Conservation (phyloP, 2,113 vertebrate genomes). For the Progne subis region DNA sequence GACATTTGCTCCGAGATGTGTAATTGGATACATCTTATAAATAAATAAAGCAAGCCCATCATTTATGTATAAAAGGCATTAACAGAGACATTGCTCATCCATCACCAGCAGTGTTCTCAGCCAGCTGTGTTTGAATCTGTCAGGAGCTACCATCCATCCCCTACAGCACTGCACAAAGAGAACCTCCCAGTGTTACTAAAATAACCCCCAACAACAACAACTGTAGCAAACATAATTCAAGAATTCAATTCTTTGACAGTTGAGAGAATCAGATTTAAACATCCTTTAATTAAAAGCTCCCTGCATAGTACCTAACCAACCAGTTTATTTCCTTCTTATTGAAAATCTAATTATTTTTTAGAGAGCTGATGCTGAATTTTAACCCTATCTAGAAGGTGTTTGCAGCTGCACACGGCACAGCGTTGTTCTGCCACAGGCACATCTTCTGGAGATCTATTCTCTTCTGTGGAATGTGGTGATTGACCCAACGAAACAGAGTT, state of each 20-base stretch:
- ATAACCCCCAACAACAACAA: not conserved
- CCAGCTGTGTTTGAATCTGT: constrained; percentile 34
- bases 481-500: not conserved
- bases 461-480: not conserved
- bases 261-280: constrained; percentile 36
- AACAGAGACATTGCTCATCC: constrained; percentile 55
- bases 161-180: constrained; percentile 7
- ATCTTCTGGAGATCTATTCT: not conserved
- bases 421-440: not conserved
- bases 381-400: not conserved
- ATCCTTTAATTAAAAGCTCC: constrained; percentile 41
- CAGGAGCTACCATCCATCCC: constrained; percentile 32
- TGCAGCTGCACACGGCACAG: not conserved
- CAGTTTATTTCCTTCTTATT: constrained; percentile 14
- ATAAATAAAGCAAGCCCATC: constrained; percentile 55
- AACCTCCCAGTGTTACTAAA: not conserved
- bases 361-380: not conserved
- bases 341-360: constrained; percentile 18
- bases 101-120: constrained; percentile 44
- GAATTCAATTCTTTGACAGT: constrained; percentile 14
- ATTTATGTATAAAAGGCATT: constrained; percentile 57
- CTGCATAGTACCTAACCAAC: constrained; percentile 8
- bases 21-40: constrained; percentile 56
- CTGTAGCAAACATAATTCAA: constrained; percentile 25
- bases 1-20: constrained; percentile 23